Evolutionary conservation across 2,113 vertebrate genomes (phyloP), one percentile per base, ranked within the genome.

Genomic region (Lepidothrix coronata): DNA sequence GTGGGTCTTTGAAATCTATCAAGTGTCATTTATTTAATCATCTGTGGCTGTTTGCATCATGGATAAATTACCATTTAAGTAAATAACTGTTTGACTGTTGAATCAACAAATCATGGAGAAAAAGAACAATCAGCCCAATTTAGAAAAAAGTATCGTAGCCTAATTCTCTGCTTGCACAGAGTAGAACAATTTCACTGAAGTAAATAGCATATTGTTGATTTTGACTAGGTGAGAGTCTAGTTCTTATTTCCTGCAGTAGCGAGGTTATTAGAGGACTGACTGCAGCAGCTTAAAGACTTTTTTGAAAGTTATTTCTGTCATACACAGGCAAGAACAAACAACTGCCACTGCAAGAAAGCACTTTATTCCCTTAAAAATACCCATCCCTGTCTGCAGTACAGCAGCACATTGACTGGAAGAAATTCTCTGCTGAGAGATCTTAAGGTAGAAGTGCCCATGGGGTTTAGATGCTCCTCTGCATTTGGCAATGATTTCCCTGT

Each of bases 21-120:
- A 94, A 93, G 80, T 95, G 77, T 72, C 88, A 95, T 95, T 95
- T 96, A 94, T 94, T 94, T 88, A 97, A 96, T 95, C 58, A 79
- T 94, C 77, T 79, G 70, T 70, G 59, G 46, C 65, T 93, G 49
- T 89, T 95, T 88, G 62, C 41, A 92, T 93, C 82, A 54, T 9
- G 77, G 77, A 86, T 65, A 95, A 95, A 92, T 86, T 88, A 90
- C 43, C 49, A 87, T 83, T 94, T 93, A 93, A 85, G 44, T 83
- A 95, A 96, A 94, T 83, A 94, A 75, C 68, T 76, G 31, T 77
- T 89, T 90, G 81, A 91, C 48, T 95, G 73, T 82, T 96, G 80
- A 58, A 96, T 81, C 91, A 96, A 97, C 95, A 97, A 89, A 93
- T 82, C 58, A 52, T 52, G 79, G 52, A 70, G 92, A 79, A 93